These are phyloP conservation scores for Gymnodraco acuticeps DNA, from an alignment of 2,797 vertebrate genomes.

Conservation along the genomic window DNA sequence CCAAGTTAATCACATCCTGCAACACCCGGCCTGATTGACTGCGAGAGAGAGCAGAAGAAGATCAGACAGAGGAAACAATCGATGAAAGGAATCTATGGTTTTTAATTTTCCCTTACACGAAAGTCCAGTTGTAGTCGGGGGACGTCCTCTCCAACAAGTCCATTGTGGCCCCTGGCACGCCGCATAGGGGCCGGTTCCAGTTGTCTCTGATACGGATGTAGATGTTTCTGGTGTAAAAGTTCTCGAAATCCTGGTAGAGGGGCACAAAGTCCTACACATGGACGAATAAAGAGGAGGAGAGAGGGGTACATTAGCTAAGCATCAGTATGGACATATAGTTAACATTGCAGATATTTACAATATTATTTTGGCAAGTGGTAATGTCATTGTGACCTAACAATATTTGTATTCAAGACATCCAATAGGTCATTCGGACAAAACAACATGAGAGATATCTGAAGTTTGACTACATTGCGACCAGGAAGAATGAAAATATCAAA, in stretches of 20 bases:
- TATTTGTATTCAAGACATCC: too few species aligned
- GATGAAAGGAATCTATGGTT: conserved; percentile 11
- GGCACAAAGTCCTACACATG: conserved; percentile 93
- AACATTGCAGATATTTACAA: too few species aligned
- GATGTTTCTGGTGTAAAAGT: conserved; percentile 94
- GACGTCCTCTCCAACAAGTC: conserved; percentile 91
- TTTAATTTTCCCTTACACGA: conserved; percentile 86
- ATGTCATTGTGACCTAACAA: too few species aligned
- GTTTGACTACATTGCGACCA: too few species aligned
- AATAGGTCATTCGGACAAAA: too few species aligned
- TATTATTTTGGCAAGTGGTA: too few species aligned
- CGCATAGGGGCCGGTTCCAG: conserved; percentile 94
- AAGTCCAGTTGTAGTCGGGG: conserved; percentile 95
- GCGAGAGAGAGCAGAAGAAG: conserved; percentile 22
- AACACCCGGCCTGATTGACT: conserved; percentile 92
- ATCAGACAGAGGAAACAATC: conserved; percentile 27
- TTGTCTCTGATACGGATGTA: conserved; percentile 96
- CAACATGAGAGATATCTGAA: too few species aligned
- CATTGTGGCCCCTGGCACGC: conserved; percentile 92
- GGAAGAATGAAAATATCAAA: too few species aligned
- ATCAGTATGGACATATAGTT: neutral
- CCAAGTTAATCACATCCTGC: conserved; percentile 94
- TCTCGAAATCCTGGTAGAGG: conserved; percentile 96
- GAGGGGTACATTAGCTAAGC: neutral
- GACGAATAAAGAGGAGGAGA: neutral